These are phyloP conservation scores for Synodontis membranacea DNA, from an alignment of 2,113 vertebrate genomes.

Conservation along the genomic window DNA sequence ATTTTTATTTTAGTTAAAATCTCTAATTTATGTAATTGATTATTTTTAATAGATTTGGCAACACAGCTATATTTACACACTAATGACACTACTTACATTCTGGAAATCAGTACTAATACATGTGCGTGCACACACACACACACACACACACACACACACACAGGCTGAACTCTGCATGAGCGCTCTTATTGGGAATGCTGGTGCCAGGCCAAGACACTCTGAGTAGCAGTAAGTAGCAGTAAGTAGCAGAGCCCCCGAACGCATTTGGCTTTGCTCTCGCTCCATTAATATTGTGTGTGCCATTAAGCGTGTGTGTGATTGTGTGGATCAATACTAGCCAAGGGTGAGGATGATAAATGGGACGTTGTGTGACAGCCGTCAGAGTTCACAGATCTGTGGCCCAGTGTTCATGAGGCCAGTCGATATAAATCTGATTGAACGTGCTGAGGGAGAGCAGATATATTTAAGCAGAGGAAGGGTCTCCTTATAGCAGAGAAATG, in stretches of 20 bases:
- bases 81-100: conserved; percentile 19
- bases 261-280: conserved; percentile 41
- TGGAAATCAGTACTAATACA: conserved; percentile 1
- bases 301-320: neutral
- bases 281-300: conserved; percentile 32
- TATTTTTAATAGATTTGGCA: neutral
- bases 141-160: conserved; percentile 39
- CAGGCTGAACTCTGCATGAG: conserved; percentile 39
- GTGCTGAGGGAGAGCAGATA: neutral
- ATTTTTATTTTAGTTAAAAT: conserved; percentile 32
- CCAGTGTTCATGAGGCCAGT: conserved; percentile 31
- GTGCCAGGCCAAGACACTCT: conserved; percentile 19
- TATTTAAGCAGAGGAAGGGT: conserved; percentile 16
- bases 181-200: conserved; percentile 23
- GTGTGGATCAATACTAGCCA: conserved; percentile 4
- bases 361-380: neutral
- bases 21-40: conserved; percentile 53
- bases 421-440: conserved; percentile 44
- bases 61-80: neutral
- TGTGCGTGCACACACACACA: conserved; percentile 43
- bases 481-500: neutral
- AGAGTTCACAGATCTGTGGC: conserved; percentile 5
- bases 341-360: conserved; percentile 2
- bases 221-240: conserved; percentile 54
- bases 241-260: conserved; percentile 1